Evolutionary conservation across 2,888 invertebrate species (phyloP).

Genomic region (Neoaliturus tenellus): DNA sequence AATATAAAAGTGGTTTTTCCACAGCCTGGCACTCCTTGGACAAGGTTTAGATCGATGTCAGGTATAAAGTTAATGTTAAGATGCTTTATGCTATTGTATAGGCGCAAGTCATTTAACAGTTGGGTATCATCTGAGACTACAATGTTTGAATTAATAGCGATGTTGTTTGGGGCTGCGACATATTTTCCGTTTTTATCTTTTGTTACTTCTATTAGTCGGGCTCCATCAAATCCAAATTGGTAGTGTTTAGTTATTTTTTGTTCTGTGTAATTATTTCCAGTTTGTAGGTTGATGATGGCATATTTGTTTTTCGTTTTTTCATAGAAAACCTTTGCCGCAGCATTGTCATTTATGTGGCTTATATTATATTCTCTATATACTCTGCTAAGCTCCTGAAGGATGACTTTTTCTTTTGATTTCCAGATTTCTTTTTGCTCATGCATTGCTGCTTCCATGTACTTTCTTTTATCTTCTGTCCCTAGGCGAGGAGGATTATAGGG

Average conservation of each 20-base stretch:
- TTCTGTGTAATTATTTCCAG: neutral
- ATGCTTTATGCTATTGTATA: constrained; percentile 12
- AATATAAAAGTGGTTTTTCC: constrained; percentile 34
- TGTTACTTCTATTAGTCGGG: constrained; percentile 8
- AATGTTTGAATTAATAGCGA: neutral
- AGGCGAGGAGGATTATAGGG: neutral
- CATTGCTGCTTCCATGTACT: constrained; percentile 4
- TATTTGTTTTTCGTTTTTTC: constrained; percentile 18
- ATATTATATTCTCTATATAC: neutral
- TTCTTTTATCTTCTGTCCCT: neutral
- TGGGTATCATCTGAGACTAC: constrained; percentile 29
- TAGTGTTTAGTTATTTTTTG: neutral
- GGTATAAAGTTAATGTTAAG: neutral
- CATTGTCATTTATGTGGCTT: neutral
- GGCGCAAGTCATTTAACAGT: constrained; percentile 4
- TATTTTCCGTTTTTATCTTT: constrained; percentile 22
- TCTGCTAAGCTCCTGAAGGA: constrained; percentile 1
- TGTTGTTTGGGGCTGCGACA: neutral
- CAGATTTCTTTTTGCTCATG: constrained; percentile 40
- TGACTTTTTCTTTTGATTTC: constrained; percentile 33
- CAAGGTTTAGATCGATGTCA: neutral
- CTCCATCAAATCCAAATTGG: constrained; percentile 34
- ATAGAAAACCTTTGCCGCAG: neutral
- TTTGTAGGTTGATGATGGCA: constrained; percentile 11
- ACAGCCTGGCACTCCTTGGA: constrained; percentile 42